Evolutionary conservation across 2,797 vertebrate species (phyloP).

Genomic region (Fundulus diaphanus): DNA sequence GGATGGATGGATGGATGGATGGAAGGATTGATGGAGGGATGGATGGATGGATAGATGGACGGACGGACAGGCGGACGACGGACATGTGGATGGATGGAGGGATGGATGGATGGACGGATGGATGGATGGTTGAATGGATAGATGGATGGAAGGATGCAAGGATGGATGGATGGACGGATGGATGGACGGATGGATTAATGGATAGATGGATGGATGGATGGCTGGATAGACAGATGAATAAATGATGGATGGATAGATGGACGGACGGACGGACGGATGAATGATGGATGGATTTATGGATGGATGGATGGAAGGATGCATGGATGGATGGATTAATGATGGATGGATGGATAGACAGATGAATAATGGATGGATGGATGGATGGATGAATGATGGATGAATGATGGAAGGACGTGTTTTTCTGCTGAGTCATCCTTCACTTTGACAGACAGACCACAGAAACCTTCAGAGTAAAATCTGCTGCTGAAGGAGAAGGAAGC

Average conservation of each 20-base stretch:
- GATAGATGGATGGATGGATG: not conserved
- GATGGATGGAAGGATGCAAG: no score
- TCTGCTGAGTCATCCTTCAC: no score
- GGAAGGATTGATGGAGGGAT: no score
- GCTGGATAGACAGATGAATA: not conserved
- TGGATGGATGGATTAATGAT: not conserved
- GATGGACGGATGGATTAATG: not conserved
- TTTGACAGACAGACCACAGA: not conserved
- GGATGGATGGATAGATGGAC: no score
- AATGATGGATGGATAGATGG: not conserved
- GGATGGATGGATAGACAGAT: not conserved
- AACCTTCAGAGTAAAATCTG: not conserved
- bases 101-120: no score
- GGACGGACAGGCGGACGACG: no score
- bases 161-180: not conserved
- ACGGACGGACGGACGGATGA: no score
- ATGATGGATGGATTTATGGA: no score
- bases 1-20: not conserved
- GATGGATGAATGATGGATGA: not conserved
- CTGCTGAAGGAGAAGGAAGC: no score
- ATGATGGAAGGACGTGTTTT: no score
- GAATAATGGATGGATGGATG: not conserved
- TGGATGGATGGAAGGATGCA: not conserved
- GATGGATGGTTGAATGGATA: no score
- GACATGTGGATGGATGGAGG: no score